Percentiles rank a stretch among this genome's conserved stretches.
Evolutionary conservation across 2,113 vertebrate species (phyloP).

Genomic region (Rhinopithecus roxellana): DNA sequence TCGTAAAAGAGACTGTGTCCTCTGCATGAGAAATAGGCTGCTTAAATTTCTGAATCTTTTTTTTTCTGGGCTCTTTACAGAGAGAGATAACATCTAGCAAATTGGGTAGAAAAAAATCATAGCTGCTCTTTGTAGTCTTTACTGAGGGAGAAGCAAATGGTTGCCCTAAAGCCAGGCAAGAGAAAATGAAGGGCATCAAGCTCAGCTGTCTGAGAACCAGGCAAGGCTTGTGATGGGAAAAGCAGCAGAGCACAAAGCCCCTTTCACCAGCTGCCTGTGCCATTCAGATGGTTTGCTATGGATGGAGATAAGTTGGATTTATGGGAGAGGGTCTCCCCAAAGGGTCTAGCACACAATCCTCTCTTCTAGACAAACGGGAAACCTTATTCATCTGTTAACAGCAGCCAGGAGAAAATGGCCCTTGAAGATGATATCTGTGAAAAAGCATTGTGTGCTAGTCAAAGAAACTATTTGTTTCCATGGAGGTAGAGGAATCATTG

Average conservation of each 20-base stretch:
- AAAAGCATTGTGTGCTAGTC: constrained; percentile 1
- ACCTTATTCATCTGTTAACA: constrained; percentile 67
- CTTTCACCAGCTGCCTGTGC: constrained; percentile 15
- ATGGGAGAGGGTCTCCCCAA: constrained; percentile 31
- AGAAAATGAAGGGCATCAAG: constrained; percentile 9
- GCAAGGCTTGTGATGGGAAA: constrained; percentile 17
- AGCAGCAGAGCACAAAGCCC: neutral
- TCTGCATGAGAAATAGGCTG: neutral
- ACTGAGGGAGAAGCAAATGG: constrained; percentile 36
- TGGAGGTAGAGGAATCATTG: neutral
- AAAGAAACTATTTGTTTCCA: constrained; percentile 62
- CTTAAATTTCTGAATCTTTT: constrained; percentile 25
- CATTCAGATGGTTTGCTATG: neutral
- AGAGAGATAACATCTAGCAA: constrained; percentile 50
- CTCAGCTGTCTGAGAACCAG: constrained; percentile 6
- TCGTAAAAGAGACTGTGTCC: neutral
- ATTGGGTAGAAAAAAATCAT: constrained; percentile 27
- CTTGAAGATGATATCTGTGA: constrained; percentile 63
- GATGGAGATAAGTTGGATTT: constrained; percentile 59
- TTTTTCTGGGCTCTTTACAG: neutral
- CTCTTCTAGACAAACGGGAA: constrained; percentile 55
- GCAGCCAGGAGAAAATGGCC: constrained; percentile 62
- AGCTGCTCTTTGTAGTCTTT: neutral
- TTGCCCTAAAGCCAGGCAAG: neutral
- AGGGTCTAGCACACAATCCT: constrained; percentile 23